Evolutionary conservation across 2,797 vertebrate genomes (phyloP), one percentile per base, ranked within the genome.

Genomic region (Phalanger gymnotis): DNA sequence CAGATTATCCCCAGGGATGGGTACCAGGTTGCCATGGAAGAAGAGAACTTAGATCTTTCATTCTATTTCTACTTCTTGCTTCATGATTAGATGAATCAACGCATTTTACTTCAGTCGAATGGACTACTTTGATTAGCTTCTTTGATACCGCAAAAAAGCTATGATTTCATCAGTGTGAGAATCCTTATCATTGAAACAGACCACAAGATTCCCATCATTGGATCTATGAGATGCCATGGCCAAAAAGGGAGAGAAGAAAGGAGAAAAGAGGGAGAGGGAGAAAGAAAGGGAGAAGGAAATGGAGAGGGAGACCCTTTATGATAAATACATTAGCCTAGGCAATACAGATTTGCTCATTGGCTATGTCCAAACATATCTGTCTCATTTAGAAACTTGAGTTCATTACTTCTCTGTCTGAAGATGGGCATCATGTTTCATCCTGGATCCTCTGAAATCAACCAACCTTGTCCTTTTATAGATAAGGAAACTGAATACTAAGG

Each of bases 1-100:
- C 91, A 94, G 91, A 96, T 97, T 96, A 95, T 93, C 90, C 61
- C 87, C 87, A 96, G 91, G 94, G 92, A 1, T 1, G 3, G 30
- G 53, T 95, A 40, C 40, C 90, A 56, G 92, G n/a, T 95, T 66
- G 94, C 96, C 95, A 57, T 61, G 90, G 53, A 93, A 96, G 94
- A 92, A 34, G 40, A 92, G 96, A 95, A 97, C 96, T 94, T 94
- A 93, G 81, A 25, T 47, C 52, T 92, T 93, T 95, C 96, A 47
- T 30, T 73, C 95, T 93, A 96, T 90, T 94, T 95, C 95, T n/a
- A n/a, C 58, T 61, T 61, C n/a, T 73, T 81, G 19, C 40, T 81
- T 81, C 19, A 11, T 47, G 40, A 25, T 81, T 47, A 81, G 22
- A 47, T 47, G 40, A 81, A 47, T 47, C 22, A 81, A 47, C 14